Base-by-base conservation (phyloP, 1,140 invertebrate species). In the Medauroidea extradentata region DNA sequence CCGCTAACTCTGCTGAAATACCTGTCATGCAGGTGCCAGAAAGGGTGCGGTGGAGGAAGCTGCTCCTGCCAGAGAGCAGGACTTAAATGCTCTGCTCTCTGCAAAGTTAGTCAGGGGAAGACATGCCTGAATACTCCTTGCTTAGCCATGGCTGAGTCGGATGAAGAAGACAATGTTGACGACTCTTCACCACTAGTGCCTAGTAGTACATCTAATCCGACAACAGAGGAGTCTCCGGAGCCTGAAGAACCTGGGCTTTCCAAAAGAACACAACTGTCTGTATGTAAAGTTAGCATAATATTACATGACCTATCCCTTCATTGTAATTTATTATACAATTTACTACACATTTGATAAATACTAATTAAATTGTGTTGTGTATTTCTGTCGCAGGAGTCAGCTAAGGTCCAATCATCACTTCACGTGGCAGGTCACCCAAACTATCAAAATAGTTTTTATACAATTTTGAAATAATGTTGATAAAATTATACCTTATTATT, bases 221-320 rank as follows among this genome's bases (percentile, higher is more conserved):
- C 50, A 52, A 52, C 50, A 52, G 29, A 52, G 50, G 50, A 52
- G 50, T 52, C 50, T 52, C 50, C 50, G 29, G 50, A 52, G 50
- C 50, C 29, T 52, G 25, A 21, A 4, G 25, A 21, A 21, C 50
- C 50, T 21, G 50, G 50, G 19, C 50, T 52, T n/a, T 52, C 21
- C 50, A 52, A 52, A 52, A 52, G 25, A 29, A 44, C 19, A 52
- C 50, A 27, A 52, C 50, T 25, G 50, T 52, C 19, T 52, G 50
- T 52, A n/a, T 27, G 50, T 44, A 52, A 24, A 52, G 50, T 52
- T 5, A 52, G 4, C 50, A 5, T 52, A 52, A 52, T 52, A 52
- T 52, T 52, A 52, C 50, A 52, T 38, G n/a, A 52, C 50, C 29
- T 24, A 52, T 18, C 50, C 50, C 50, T 52, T 11, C 50, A 8